Evolutionary conservation across 2,797 vertebrate species (phyloP).

Genomic region (Sebastes kiyomatsui): DNA sequence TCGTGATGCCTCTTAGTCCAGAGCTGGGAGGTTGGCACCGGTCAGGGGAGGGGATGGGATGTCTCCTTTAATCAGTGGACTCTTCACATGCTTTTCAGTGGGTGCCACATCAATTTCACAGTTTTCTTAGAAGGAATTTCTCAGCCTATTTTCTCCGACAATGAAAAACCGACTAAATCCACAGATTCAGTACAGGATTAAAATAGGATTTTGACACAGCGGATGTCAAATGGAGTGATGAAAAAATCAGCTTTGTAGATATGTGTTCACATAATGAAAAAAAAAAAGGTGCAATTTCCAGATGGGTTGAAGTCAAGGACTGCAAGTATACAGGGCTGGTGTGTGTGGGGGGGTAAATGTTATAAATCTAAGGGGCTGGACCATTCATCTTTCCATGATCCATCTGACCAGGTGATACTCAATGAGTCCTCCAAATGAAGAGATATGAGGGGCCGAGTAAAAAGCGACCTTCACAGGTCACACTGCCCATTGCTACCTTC

Average conservation of each 20-base stretch:
- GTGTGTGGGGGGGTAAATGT: slow-evolving; percentile 55
- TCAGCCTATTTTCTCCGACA: slow-evolving; percentile 27
- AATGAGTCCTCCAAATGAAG: slow-evolving; percentile 67
- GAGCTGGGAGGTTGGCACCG: slow-evolving; percentile 40
- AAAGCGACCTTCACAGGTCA: slow-evolving; percentile 66
- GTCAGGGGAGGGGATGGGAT: slow-evolving; percentile 54
- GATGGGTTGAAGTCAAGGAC: slow-evolving; percentile 45
- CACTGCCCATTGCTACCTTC: neutral
- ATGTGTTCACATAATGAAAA: neutral
- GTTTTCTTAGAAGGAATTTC: slow-evolving; percentile 31
- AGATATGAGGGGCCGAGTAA: slow-evolving; percentile 63
- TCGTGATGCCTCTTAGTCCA: slow-evolving; percentile 47
- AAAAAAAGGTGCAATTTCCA: slow-evolving; percentile 14
- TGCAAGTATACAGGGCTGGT: slow-evolving; percentile 28
- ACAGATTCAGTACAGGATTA: slow-evolving; percentile 3
- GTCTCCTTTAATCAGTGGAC: slow-evolving; percentile 71
- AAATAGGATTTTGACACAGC: slow-evolving; percentile 10
- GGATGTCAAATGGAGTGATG: neutral
- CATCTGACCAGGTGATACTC: slow-evolving; percentile 59
- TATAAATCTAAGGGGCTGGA: slow-evolving; percentile 49
- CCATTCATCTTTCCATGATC: slow-evolving; percentile 61
- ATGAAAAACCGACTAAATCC: slow-evolving; percentile 16
- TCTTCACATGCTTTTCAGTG: slow-evolving; percentile 53
- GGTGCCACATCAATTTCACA: slow-evolving; percentile 74
- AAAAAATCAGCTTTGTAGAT: slow-evolving; percentile 26